These are phyloP conservation scores for Catharus bicknelli DNA, from an alignment of 2,113 vertebrate species.

Conservation along the genomic window DNA sequence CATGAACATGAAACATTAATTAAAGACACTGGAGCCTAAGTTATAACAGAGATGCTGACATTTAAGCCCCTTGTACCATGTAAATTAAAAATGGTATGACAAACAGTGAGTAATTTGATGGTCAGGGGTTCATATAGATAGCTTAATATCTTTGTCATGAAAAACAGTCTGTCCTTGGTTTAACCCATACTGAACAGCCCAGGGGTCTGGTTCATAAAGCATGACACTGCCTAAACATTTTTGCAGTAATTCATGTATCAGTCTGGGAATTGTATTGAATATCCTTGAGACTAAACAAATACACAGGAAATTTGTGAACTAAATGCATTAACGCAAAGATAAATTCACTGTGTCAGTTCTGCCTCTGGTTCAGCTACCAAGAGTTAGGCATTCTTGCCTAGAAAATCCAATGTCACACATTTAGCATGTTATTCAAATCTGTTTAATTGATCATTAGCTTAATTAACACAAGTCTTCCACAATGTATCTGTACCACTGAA, in stretches of 20 bases:
- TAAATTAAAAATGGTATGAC: slow-evolving; percentile 77
- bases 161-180: slow-evolving; percentile 73
- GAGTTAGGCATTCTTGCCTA: neutral
- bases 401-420: neutral
- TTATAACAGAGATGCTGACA: slow-evolving; percentile 76
- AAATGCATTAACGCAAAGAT: neutral
- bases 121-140: slow-evolving; percentile 74
- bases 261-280: slow-evolving; percentile 29
- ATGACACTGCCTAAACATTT: slow-evolving; percentile 65
- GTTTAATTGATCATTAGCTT: neutral
- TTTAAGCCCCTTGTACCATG: slow-evolving; percentile 69
- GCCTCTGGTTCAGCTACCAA: neutral
- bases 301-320: slow-evolving; percentile 20
- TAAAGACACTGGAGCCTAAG: slow-evolving; percentile 74
- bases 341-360: neutral
- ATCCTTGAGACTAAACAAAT: slow-evolving; percentile 51
- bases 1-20: slow-evolving; percentile 78
- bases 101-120: slow-evolving; percentile 77
- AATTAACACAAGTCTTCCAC: neutral
- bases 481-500: neutral
- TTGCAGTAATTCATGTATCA: slow-evolving; percentile 63
- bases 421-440: neutral
- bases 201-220: slow-evolving; percentile 61
- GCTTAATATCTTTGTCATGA: slow-evolving; percentile 71
- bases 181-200: slow-evolving; percentile 63